These are phyloP conservation scores for Cybosia mesomella DNA, from an alignment of 2,888 invertebrate genomes.

Conservation along the genomic window DNA sequence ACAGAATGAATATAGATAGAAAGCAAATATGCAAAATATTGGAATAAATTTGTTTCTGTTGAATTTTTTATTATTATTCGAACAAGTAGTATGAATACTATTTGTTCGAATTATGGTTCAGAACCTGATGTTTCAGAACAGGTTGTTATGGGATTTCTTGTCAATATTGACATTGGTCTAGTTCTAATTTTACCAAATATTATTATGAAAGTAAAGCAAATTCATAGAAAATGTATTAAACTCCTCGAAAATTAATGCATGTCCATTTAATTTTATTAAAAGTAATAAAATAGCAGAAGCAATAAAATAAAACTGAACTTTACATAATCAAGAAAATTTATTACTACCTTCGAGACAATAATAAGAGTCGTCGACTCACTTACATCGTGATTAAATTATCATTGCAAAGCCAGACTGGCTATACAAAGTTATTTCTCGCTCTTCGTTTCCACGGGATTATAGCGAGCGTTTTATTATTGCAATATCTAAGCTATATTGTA, in stretches of 20 bases:
- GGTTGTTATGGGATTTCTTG: no score
- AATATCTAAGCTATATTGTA: constrained; percentile 52
- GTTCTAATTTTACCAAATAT: no score
- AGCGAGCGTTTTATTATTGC: constrained; percentile 61
- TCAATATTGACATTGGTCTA: no score
- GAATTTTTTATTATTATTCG: no score
- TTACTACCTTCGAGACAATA: constrained; percentile 69
- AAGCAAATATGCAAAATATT: no score
- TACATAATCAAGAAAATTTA: constrained; percentile 67
- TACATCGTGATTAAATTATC: constrained; percentile 83
- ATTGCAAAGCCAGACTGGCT: constrained; percentile 78
- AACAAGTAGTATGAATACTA: no score
- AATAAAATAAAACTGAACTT: constrained; percentile 58
- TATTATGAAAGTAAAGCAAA: no score
- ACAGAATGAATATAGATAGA: no score
- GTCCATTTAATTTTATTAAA: constrained; percentile 42
- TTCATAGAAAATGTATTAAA: not conserved
- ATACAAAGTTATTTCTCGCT: constrained; percentile 64
- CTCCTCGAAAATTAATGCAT: constrained; percentile 20
- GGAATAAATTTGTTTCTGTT: no score
- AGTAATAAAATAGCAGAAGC: constrained; percentile 51
- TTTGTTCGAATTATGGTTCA: no score
- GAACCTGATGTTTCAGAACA: no score
- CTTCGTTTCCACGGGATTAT: constrained; percentile 63
- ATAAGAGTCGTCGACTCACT: constrained; percentile 71